Conservation (phyloP, 2,113 vertebrate genomes). For the Strix aluco region DNA sequence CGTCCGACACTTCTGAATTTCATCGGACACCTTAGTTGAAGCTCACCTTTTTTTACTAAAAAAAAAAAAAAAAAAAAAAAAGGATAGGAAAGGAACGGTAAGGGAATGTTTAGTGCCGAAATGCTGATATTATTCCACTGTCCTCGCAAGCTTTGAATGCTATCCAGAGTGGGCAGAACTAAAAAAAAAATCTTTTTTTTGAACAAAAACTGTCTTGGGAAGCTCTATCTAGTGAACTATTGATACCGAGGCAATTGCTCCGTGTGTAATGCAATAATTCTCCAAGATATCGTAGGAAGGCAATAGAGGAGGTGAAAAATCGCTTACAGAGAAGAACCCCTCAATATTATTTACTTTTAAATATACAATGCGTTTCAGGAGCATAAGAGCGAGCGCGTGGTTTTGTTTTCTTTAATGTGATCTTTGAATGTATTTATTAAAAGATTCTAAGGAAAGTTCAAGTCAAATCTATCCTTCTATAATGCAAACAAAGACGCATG, state of each 20-base stretch:
- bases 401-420: neutral
- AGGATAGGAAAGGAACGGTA: neutral
- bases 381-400: rapidly evolving
- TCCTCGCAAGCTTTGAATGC: neutral
- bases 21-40: neutral
- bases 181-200: neutral
- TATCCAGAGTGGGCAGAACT: neutral
- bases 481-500: constrained; percentile 5
- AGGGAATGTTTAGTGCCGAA: neutral
- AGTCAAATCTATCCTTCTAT: neutral
- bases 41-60: no score
- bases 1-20: neutral
- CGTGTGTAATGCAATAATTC: neutral
- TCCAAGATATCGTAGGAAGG: neutral
- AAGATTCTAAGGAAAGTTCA: neutral
- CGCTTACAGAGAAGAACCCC: neutral
- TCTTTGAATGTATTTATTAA: neutral
- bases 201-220: neutral
- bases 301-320: neutral
- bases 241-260: neutral
- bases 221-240: neutral
- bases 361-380: neutral
- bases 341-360: neutral
- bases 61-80: no score
- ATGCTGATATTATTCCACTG: neutral